Evolutionary conservation across 2,888 invertebrate species (phyloP).

Genomic region (Drosophila meridiana): DNA sequence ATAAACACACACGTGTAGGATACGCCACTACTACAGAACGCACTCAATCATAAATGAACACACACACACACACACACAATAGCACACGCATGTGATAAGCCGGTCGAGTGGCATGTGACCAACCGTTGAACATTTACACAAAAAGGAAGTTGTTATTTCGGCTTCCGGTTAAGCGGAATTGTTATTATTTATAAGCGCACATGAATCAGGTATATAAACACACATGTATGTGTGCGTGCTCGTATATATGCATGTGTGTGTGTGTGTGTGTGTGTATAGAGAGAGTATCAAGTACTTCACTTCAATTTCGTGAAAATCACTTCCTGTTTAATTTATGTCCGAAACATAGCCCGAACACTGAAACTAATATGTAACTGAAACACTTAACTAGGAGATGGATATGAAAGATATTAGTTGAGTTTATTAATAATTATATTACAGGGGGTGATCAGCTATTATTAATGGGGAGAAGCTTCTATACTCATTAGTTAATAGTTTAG

Average conservation of each 20-base stretch:
- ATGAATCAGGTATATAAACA: conserved; percentile 29
- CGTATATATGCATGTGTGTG: neutral
- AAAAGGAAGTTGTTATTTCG: conserved; percentile 81
- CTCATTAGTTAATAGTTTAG: neutral
- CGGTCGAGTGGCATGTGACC: conserved; percentile 68
- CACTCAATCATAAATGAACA: conserved; percentile 75
- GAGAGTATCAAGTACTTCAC: conserved; percentile 19
- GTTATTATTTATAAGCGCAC: conserved; percentile 74
- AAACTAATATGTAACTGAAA: neutral
- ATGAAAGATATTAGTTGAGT: neutral
- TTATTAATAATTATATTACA: neutral
- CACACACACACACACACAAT: conserved; percentile 29
- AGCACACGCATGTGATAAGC: conserved; percentile 35
- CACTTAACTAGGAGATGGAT: neutral
- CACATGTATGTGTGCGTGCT: neutral
- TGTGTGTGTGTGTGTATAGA: neutral
- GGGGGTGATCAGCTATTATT: neutral
- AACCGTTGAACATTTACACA: conserved; percentile 67
- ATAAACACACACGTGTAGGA: conserved; percentile 1
- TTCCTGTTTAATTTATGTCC: conserved; percentile 31
- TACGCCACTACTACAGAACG: conserved; percentile 42
- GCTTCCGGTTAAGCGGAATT: conserved; percentile 79
- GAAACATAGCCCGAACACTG: neutral
- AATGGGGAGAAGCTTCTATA: neutral
- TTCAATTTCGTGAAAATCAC: conserved; percentile 26